Evolutionary conservation across 92 coral and sea anemone species (phyloP).

Genomic region (Umimayanthus kanabou): DNA sequence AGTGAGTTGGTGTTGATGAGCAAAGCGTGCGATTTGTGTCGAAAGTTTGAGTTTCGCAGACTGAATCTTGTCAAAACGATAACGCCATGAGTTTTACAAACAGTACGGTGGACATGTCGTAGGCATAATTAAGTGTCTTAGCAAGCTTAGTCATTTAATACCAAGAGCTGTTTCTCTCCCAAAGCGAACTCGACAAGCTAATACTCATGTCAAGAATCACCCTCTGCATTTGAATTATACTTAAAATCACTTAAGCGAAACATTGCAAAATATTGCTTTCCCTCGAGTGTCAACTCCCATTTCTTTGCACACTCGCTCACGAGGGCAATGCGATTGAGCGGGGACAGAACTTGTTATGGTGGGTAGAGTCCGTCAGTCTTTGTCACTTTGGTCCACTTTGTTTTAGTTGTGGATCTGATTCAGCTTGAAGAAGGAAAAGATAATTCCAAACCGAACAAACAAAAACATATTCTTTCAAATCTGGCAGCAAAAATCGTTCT

Average conservation of each 20-base stretch:
- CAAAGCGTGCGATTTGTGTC: neutral
- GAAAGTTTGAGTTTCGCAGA: neutral
- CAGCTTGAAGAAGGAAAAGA: too few relatives aligned
- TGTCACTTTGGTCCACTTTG: neutral
- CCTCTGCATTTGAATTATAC: neutral
- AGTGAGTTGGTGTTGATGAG: neutral
- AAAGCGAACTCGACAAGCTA: neutral
- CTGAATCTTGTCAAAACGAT: too few relatives aligned
- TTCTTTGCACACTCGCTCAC: neutral
- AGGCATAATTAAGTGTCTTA: neutral
- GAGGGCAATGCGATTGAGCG: neutral
- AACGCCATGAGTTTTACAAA: neutral
- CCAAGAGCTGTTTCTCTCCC: neutral
- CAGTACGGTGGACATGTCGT: neutral
- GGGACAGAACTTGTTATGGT: neutral
- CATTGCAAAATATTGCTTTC: neutral
- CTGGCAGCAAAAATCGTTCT: too few relatives aligned
- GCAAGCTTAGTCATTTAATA: neutral
- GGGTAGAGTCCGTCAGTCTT: neutral
- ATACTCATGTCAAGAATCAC: neutral
- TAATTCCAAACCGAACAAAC: too few relatives aligned
- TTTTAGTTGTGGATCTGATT: too few relatives aligned
- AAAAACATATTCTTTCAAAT: too few relatives aligned
- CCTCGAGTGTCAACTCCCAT: neutral
- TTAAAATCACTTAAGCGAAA: neutral